Conservation (phyloP, 2,113 vertebrate genomes). For the Cryptotis parvus region DNA sequence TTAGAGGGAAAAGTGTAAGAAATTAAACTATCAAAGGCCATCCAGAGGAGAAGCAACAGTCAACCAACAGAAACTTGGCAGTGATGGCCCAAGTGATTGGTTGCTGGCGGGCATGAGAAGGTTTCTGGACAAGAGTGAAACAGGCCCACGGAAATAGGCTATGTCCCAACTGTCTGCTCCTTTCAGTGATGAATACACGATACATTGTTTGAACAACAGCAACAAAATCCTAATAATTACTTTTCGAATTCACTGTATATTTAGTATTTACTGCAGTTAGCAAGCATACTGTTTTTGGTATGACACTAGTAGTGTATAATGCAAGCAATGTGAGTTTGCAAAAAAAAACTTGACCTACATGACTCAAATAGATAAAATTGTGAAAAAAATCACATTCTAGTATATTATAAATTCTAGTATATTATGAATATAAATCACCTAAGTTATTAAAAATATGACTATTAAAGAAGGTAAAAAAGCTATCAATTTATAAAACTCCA, state of each 20-base stretch:
- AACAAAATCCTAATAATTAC: background rate
- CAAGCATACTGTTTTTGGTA: background rate
- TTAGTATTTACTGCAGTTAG: conserved; percentile 17
- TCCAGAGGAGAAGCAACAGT: background rate
- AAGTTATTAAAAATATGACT: background rate
- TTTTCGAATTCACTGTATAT: background rate
- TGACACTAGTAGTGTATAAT: background rate
- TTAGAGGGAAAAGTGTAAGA: background rate
- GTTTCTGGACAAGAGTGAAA: background rate
- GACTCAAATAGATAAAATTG: background rate
- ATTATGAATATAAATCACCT: background rate
- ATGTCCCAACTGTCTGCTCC: background rate
- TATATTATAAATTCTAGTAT: background rate
- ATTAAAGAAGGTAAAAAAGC: background rate
- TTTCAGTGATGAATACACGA: background rate
- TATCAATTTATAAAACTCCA: conserved; percentile 21
- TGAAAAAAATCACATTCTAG: background rate
- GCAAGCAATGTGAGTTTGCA: background rate
- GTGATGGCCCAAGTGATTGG: background rate
- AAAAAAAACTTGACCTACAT: background rate
- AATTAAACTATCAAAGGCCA: background rate
- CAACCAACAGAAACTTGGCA: background rate
- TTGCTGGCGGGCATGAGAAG: background rate
- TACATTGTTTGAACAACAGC: background rate
- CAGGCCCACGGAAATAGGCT: background rate